phyloP scores from a whole-genome alignment of 1,140 invertebrate genomes.

The Phymastichus coffea region DNA sequence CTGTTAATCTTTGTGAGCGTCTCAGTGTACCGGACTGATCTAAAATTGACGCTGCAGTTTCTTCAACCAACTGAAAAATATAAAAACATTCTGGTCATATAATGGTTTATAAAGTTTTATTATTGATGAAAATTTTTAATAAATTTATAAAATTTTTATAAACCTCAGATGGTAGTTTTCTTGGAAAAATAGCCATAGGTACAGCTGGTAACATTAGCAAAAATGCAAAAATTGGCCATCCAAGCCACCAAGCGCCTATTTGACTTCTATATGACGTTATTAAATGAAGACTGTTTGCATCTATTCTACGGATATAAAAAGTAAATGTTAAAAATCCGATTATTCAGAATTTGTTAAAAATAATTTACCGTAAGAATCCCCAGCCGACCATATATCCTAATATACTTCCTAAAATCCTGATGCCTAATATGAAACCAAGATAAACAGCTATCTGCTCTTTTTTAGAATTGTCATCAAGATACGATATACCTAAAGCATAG shows the following conservation, averaged over 20 bases:
- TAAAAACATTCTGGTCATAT: neutral
- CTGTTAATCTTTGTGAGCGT: constrained; percentile 24
- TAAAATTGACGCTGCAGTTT: constrained; percentile 58
- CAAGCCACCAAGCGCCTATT: constrained; percentile 54
- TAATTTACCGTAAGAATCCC: constrained; percentile 45
- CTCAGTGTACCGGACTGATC: constrained; percentile 29
- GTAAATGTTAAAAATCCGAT: constrained; percentile 20
- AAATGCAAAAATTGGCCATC: constrained; percentile 47
- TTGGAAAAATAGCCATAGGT: constrained; percentile 48
- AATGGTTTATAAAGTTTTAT: neutral
- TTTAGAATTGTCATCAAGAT: constrained; percentile 68
- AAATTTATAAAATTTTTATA: constrained; percentile 12
- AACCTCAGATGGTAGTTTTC: constrained; percentile 50
- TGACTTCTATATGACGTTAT: constrained; percentile 45
- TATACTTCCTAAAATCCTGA: constrained; percentile 48
- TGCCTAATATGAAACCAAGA: constrained; percentile 48
- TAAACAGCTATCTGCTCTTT: constrained; percentile 59
- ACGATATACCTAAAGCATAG: constrained; percentile 65
- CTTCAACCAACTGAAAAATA: constrained; percentile 53
- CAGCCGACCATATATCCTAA: constrained; percentile 52
- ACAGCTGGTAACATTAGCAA: constrained; percentile 43
- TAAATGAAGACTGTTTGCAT: constrained; percentile 40
- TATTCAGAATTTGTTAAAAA: constrained; percentile 20
- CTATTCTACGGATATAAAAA: constrained; percentile 39
- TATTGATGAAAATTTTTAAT: neutral